Evolutionary conservation across 2,888 invertebrate genomes (phyloP).

Genomic region (Aquatica leii): DNA sequence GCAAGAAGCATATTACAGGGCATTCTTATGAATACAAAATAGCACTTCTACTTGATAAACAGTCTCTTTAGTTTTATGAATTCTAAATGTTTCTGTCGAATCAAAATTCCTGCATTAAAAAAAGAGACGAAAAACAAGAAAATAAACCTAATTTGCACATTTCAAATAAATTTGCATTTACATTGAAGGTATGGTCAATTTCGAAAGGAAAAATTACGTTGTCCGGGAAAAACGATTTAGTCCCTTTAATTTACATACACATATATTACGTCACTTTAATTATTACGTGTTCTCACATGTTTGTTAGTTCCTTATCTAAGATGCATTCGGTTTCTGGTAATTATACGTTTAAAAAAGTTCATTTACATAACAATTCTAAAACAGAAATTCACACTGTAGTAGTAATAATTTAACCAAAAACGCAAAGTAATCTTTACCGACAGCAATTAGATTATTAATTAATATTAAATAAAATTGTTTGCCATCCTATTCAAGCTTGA

Average conservation of each 20-base stretch:
- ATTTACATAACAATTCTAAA: too few species aligned
- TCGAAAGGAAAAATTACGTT: constrained; percentile 18
- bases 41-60: constrained; percentile 15
- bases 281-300: constrained; percentile 28
- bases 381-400: too few species aligned
- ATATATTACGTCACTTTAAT: constrained; percentile 26
- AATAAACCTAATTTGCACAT: constrained; percentile 7
- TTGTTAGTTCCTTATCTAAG: constrained; percentile 12
- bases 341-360: constrained; percentile 3
- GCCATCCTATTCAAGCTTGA: too few species aligned
- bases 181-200: constrained; percentile 16
- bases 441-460: too few species aligned
- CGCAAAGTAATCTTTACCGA: too few species aligned
- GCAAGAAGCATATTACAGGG: constrained; percentile 23
- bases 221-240: constrained; percentile 21
- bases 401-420: too few species aligned
- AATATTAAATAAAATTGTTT: too few species aligned
- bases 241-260: constrained; percentile 25
- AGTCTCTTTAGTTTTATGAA: constrained; percentile 14
- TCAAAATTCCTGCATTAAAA: neutral
- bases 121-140: neutral
- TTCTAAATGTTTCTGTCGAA: neutral
- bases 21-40: constrained; percentile 20
- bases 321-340: constrained; percentile 14
- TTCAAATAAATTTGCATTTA: constrained; percentile 21